These are phyloP conservation scores for Onthophagus taurus DNA, from an alignment of 1,140 invertebrate species.

Conservation along the genomic window DNA sequence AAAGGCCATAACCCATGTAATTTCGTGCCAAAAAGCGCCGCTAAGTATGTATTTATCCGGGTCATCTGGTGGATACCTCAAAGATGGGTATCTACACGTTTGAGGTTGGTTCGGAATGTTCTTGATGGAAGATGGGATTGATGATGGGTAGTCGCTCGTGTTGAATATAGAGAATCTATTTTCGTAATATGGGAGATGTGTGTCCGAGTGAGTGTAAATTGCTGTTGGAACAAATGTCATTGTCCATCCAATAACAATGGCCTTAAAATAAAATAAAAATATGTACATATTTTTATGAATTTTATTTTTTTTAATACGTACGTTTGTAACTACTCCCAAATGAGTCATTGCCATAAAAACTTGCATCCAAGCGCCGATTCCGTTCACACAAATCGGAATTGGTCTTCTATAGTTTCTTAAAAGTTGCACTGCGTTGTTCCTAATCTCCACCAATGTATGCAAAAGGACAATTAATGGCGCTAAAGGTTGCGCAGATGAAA, in stretches of 20 bases:
- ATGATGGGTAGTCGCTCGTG: not conserved
- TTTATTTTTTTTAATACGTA: constrained; percentile 13
- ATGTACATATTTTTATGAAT: not conserved
- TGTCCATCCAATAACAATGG: constrained; percentile 96
- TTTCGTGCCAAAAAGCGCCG: constrained; percentile 12
- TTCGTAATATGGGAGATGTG: constrained; percentile 60
- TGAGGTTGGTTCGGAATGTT: constrained; percentile 5
- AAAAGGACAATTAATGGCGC: constrained; percentile 70
- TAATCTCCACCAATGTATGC: constrained; percentile 72
- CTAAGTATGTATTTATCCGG: constrained; percentile 8
- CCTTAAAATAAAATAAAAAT: constrained; percentile 50
- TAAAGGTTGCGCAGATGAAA: constrained; percentile 72
- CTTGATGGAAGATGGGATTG: constrained; percentile 11
- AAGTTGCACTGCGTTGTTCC: constrained; percentile 70
- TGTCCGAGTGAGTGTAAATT: constrained; percentile 60
- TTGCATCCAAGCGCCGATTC: constrained; percentile 55
- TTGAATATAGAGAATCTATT: constrained; percentile 49
- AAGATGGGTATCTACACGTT: constrained; percentile 12
- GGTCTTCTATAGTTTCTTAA: constrained; percentile 58
- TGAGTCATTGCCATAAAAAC: constrained; percentile 25
- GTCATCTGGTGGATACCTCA: constrained; percentile 5
- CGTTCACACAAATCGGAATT: constrained; percentile 56
- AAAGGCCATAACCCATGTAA: not conserved
- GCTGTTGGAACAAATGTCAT: constrained; percentile 92
- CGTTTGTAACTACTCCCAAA: constrained; percentile 26